A percentile compares a stretch with the other conserved stretches of the same genome.
phyloP scores from a whole-genome alignment of 2,797 vertebrate genomes.

The Characodon lateralis region DNA sequence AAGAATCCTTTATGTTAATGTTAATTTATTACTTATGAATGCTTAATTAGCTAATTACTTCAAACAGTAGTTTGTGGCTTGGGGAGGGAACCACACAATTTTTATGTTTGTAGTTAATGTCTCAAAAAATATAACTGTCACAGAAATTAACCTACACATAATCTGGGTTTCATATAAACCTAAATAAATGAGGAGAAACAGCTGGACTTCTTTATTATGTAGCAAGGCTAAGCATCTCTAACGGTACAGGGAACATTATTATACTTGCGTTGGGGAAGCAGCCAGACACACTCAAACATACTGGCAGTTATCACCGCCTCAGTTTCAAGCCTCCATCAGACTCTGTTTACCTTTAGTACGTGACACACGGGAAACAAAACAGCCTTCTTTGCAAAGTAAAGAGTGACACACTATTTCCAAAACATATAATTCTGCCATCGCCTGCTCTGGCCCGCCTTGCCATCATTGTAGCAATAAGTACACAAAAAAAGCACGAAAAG shows the following conservation, averaged over 20 bases:
- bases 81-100: not conserved
- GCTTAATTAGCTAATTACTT: slow-evolving; percentile 6
- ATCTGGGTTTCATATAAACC: slow-evolving; percentile 3
- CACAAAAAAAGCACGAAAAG: slow-evolving; percentile 12
- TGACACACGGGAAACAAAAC: slow-evolving; percentile 39
- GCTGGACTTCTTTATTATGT: not conserved
- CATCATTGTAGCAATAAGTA: slow-evolving; percentile 43
- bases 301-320: slow-evolving; percentile 53
- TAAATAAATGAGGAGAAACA: slow-evolving; percentile 24
- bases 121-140: not conserved
- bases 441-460: slow-evolving; percentile 37
- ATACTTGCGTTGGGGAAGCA: slow-evolving; percentile 27
- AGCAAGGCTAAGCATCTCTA: slow-evolving; percentile 11
- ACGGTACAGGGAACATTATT: slow-evolving; percentile 38
- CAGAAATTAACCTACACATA: slow-evolving; percentile 5
- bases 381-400: slow-evolving; percentile 55
- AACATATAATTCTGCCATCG: slow-evolving; percentile 61
- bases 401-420: slow-evolving; percentile 66
- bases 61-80: not conserved
- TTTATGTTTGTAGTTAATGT: slow-evolving; percentile 7
- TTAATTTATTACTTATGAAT: not conserved
- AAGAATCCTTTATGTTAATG: not conserved
- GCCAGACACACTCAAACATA: slow-evolving; percentile 21
- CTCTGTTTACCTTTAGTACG: slow-evolving; percentile 49
- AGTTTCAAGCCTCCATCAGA: slow-evolving; percentile 54